Evolutionary conservation across 1,140 invertebrate genomes (phyloP).

Genomic region (Drosophila sproati): DNA sequence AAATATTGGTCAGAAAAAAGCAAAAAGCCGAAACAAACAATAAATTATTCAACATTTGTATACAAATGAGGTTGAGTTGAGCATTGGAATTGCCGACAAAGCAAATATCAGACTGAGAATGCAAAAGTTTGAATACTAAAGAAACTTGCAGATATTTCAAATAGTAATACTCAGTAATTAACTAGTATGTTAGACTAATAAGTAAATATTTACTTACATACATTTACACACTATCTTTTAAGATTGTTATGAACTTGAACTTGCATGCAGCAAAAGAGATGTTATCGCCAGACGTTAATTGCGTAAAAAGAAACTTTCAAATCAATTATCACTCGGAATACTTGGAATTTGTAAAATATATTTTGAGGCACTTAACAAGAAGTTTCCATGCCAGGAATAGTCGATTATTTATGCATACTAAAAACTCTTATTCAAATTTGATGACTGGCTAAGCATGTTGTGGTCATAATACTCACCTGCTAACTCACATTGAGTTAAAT

Average conservation of each 20-base stretch:
- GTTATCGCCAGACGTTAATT: conserved; percentile 24
- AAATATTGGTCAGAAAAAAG: too few relatives aligned
- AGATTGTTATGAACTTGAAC: conserved; percentile 20
- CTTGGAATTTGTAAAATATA: background rate
- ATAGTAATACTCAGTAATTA: background rate
- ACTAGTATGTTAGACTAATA: background rate
- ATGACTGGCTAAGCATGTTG: too few relatives aligned
- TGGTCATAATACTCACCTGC: background rate
- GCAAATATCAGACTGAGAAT: background rate
- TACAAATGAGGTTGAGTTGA: background rate
- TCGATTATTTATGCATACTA: background rate
- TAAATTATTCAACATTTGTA: background rate
- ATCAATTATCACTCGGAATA: background rate
- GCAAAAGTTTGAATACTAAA: background rate
- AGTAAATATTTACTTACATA: conserved; percentile 8
- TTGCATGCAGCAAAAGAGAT: conserved; percentile 1
- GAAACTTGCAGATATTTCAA: background rate
- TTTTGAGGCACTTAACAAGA: background rate
- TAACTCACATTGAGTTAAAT: conserved; percentile 19
- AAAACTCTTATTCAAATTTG: background rate
- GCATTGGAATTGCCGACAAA: background rate
- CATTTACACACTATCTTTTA: conserved; percentile 1
- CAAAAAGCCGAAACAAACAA: background rate
- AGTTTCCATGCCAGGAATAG: too few relatives aligned
- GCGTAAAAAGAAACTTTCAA: background rate